Evolutionary conservation across 2,797 vertebrate genomes (phyloP).

Genomic region (Brachyalestes nurse): DNA sequence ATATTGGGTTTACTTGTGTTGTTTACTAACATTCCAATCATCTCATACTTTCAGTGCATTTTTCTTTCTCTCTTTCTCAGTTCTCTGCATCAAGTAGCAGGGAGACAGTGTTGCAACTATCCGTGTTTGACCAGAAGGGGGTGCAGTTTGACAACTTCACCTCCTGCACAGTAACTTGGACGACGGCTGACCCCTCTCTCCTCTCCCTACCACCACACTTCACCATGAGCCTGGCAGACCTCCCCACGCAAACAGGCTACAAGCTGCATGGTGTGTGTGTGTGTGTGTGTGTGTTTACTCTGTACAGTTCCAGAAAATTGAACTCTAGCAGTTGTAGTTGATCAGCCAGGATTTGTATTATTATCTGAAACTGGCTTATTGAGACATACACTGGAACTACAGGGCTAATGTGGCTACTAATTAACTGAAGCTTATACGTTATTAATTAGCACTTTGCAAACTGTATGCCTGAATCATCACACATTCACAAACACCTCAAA

Average conservation of each 20-base stretch:
- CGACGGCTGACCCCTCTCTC: slow-evolving; percentile 69
- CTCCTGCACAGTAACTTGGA: slow-evolving; percentile 69
- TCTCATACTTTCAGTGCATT: slow-evolving; percentile 1
- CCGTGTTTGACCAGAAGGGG: slow-evolving; percentile 70
- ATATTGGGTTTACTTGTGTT: neutral
- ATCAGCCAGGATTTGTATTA: too few relatives aligned
- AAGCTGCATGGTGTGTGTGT: slow-evolving; percentile 57
- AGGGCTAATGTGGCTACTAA: too few relatives aligned
- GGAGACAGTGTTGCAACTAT: slow-evolving; percentile 63
- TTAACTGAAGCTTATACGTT: too few relatives aligned
- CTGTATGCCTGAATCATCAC: too few relatives aligned
- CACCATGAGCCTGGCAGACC: slow-evolving; percentile 62
- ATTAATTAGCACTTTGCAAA: too few relatives aligned
- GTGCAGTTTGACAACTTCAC: slow-evolving; percentile 76
- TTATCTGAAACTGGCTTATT: too few relatives aligned
- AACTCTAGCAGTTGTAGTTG: too few relatives aligned
- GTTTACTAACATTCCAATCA: slow-evolving; percentile 8
- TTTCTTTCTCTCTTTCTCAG: slow-evolving; percentile 47
- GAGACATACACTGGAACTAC: too few relatives aligned
- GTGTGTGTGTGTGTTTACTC: slow-evolving; percentile 19
- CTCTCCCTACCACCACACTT: slow-evolving; percentile 64
- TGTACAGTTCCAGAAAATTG: too few relatives aligned
- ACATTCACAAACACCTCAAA: too few relatives aligned
- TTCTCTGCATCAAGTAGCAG: slow-evolving; percentile 67
- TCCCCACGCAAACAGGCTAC: slow-evolving; percentile 69